These are phyloP conservation scores for Elegia similella DNA, from an alignment of 2,888 invertebrate genomes.

Conservation along the genomic window DNA sequence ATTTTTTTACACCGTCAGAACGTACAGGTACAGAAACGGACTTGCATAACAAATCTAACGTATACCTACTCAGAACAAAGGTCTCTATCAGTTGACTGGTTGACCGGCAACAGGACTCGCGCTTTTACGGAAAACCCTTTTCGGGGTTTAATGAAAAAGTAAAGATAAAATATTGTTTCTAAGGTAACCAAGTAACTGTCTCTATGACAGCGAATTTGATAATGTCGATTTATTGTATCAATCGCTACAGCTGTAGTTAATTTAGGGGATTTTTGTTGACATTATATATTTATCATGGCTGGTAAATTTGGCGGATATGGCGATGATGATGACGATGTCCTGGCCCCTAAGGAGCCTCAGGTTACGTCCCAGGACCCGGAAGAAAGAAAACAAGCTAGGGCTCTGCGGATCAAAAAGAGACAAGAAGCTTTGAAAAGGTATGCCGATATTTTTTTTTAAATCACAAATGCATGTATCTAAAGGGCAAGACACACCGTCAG, in stretches of 20 bases:
- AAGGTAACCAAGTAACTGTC: background rate
- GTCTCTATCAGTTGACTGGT: too few relatives aligned
- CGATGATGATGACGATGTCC: constrained; percentile 67
- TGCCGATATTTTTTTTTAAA: constrained; percentile 9
- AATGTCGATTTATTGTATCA: background rate
- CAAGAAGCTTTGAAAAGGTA: constrained; percentile 82
- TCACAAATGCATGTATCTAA: too few relatives aligned
- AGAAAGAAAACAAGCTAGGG: constrained; percentile 87
- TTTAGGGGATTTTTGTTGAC: constrained; percentile 32
- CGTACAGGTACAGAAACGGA: too few relatives aligned
- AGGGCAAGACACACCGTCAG: too few relatives aligned
- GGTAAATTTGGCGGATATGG: constrained; percentile 45
- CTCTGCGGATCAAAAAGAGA: constrained; percentile 84
- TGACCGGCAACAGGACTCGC: too few relatives aligned
- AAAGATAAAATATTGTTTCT: background rate
- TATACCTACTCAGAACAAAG: too few relatives aligned
- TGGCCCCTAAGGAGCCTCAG: constrained; percentile 80
- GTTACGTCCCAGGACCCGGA: constrained; percentile 83
- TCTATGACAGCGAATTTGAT: background rate
- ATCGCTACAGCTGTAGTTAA: constrained; percentile 6
- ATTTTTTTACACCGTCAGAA: too few relatives aligned
- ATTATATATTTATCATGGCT: constrained; percentile 40
- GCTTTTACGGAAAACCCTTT: too few relatives aligned
- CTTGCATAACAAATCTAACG: too few relatives aligned
- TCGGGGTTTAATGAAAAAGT: too few relatives aligned